Percentiles rank a stretch among this genome's conserved stretches.
These are phyloP conservation scores for Montipora capricornis DNA, from an alignment of 64 coral and sea anemone genomes.

Conservation along the genomic window DNA sequence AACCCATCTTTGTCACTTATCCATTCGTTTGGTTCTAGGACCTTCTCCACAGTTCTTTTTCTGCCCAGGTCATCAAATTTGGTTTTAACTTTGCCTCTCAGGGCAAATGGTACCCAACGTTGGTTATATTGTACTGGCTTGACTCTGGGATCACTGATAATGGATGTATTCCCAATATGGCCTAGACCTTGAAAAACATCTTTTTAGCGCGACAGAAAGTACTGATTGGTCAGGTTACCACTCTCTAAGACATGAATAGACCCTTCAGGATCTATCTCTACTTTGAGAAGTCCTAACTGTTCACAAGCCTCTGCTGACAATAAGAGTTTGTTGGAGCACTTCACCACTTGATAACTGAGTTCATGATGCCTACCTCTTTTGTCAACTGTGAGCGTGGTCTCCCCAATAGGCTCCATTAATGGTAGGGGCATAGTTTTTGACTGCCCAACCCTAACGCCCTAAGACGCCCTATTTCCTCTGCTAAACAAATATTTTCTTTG, in stretches of 20 bases:
- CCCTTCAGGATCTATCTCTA: conserved; percentile 35
- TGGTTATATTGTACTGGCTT: too few relatives aligned
- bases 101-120: background rate
- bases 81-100: background rate
- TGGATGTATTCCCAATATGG: conserved; percentile 41
- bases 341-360: conserved; percentile 41
- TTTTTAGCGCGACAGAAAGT: conserved; percentile 7
- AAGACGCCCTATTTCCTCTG: background rate
- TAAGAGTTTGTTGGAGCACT: conserved; percentile 8
- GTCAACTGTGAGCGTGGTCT: conserved; percentile 1
- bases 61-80: conserved; percentile 14
- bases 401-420: background rate
- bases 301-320: conserved; percentile 46
- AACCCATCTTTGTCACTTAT: too few relatives aligned
- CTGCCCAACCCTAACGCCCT: too few relatives aligned
- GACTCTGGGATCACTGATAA: conserved; percentile 49
- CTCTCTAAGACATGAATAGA: conserved; percentile 15
- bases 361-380: background rate
- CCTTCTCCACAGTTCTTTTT: background rate
- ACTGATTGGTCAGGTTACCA: conserved; percentile 44
- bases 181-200: conserved; percentile 54
- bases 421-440: too few relatives aligned
- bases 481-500: background rate
- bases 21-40: background rate
- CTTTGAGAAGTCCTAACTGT: conserved; percentile 53